Base-by-base conservation (phyloP, 2,888 invertebrate species). In the Mystacides longicornis region DNA sequence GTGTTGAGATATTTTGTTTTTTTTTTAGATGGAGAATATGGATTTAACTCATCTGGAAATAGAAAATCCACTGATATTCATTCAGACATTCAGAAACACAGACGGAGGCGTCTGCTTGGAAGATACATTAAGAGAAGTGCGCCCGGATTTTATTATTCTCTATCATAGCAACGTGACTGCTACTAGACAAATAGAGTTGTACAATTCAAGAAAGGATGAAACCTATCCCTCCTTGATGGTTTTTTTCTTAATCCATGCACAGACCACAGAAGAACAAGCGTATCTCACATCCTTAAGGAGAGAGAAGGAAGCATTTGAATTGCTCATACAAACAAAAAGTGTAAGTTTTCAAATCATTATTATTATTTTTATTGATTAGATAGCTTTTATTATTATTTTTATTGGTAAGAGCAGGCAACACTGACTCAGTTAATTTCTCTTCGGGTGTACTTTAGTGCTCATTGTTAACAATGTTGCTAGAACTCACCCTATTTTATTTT, bases 181-280 rank as follows among this genome's bases (percentile, higher is more conserved):
- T 20, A 87, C 97, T 7, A 76, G 98, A 21, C 92, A 94, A 70
- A 81, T 98, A 55, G 98, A 98, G 78, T 81, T 93, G 60, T 92
- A 82, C 66, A 90, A 86, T 67, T 80, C 82, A 22, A 77, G 81
- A 23, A 78, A 81, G 58, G 68, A 72, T 45, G 60, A 67, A 0
- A 69, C 71, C 1, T 75, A 77, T 9, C 69, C 78, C 0, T 68
- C 74, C 16, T 68, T 87, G 3, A 85, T 85, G 65, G 86, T 98
- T 7, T 98, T 91, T 71, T 93, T 96, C 65, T 69, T 99, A 49
- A 82, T 96, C 62, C 94, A 96, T 68, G 85, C 86, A 9, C 88
- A 88, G 58, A 97, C 98, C 5, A 92, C 94, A 0, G 99, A 99
- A 73, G 99, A 99, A 71, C 98, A 99, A 73, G 85, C 91, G 2